Percentiles rank a stretch among this genome's conserved stretches.
Conservation (phyloP, 2,113 vertebrate species). For the Lynx canadensis region DNA sequence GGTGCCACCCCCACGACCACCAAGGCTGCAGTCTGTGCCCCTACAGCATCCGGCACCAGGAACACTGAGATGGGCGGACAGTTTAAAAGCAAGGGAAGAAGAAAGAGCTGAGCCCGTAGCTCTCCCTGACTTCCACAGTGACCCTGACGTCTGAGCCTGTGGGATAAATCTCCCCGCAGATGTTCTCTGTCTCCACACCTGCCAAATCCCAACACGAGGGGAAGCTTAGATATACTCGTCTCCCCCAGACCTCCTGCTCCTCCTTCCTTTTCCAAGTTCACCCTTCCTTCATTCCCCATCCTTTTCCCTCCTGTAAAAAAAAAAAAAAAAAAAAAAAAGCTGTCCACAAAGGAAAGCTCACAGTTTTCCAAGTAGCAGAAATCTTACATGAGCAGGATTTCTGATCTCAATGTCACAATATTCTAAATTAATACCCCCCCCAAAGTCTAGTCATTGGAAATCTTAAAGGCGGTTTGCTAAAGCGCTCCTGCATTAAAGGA, state of each 20-base stretch:
- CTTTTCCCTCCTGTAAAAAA: not conserved
- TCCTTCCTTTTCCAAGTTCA: not conserved
- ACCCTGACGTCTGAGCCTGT: not conserved
- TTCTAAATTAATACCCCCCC: not conserved
- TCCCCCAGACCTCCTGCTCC: not conserved
- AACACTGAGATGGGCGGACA: not conserved
- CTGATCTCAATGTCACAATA: not conserved
- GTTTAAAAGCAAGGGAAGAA: not conserved
- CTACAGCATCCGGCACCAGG: not conserved
- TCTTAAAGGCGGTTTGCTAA: not conserved
- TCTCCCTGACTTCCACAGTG: not conserved
- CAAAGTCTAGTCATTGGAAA: not conserved
- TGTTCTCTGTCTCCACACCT: not conserved
- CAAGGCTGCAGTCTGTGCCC: rapidly evolving
- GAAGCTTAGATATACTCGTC: not conserved
- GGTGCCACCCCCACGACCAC: not conserved
- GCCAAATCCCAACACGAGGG: not conserved
- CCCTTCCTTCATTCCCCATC: not conserved
- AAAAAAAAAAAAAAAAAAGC: not conserved
- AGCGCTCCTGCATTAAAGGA: not conserved
- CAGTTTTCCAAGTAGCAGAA: not conserved
- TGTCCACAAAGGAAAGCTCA: not conserved
- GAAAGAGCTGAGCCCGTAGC: too few relatives aligned
- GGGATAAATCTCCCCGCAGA: not conserved
- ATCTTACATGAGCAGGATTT: not conserved